Evolutionary conservation across 2,888 invertebrate species (phyloP).

Genomic region (Resseliella maxima): DNA sequence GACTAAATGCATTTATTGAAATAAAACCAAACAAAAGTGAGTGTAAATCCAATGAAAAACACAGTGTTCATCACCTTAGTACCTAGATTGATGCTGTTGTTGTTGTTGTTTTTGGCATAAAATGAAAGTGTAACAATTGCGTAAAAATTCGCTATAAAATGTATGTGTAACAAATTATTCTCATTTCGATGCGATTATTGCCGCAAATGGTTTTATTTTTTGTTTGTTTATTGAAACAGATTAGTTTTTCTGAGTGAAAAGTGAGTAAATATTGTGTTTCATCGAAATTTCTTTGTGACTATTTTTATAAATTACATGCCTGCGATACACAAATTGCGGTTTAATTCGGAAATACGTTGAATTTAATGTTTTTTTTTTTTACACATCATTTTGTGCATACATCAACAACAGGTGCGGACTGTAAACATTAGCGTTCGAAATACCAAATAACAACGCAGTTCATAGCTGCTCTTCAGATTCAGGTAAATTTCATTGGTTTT

Average conservation of each 20-base stretch:
- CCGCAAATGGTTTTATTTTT: no score
- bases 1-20: background rate
- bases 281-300: no score
- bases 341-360: background rate
- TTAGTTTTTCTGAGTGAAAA: no score
- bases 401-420: conserved; percentile 2
- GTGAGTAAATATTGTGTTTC: no score
- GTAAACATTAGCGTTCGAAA: background rate
- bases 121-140: conserved; percentile 1
- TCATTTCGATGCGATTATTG: background rate
- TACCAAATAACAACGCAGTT: background rate
- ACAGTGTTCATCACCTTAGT: background rate
- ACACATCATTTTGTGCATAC: background rate
- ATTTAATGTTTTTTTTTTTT: background rate
- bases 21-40: background rate
- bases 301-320: background rate
- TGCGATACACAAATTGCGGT: background rate
- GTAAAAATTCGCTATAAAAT: background rate
- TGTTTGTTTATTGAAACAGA: no score
- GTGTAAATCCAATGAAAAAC: background rate
- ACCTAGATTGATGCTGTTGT: no score
- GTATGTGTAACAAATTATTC: background rate
- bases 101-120: background rate
- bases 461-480: background rate
- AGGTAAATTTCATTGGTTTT: conserved; percentile 11